Conservation (phyloP, 2,113 vertebrate genomes). For the Parus major region DNA sequence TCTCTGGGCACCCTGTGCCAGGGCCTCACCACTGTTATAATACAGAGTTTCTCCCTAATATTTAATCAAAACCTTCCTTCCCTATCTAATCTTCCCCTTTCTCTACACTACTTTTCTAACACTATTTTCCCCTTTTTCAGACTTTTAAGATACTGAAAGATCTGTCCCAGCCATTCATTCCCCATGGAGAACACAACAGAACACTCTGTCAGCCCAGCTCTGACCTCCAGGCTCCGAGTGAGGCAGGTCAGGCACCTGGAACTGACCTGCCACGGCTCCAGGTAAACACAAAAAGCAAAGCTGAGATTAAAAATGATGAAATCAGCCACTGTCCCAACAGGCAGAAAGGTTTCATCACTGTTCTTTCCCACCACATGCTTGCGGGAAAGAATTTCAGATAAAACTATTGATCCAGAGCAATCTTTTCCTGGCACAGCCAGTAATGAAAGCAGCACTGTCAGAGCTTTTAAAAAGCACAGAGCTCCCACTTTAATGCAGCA, state of each 20-base stretch:
- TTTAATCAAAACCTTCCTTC: neutral
- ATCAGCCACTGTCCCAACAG: neutral
- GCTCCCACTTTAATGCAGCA: neutral
- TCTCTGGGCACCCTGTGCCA: neutral
- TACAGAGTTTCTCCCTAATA: neutral
- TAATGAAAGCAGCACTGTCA: neutral
- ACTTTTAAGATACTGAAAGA: neutral
- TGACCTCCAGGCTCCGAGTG: neutral
- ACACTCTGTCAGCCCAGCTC: neutral
- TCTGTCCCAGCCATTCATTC: neutral
- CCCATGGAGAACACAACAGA: rapidly evolving
- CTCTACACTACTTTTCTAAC: neutral
- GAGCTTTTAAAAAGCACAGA: neutral
- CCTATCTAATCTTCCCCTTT: neutral
- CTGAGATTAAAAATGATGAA: neutral
- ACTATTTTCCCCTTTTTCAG: neutral
- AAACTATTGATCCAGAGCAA: neutral
- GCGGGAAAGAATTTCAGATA: neutral
- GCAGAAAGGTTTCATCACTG: neutral
- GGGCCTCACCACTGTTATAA: neutral
- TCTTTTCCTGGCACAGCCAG: neutral
- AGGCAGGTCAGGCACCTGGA: neutral
- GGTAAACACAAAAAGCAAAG: neutral
- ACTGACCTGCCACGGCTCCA: neutral
- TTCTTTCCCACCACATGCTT: neutral